phyloP scores from a whole-genome alignment of 2,797 vertebrate genomes.

The Manis pentadactyla region DNA sequence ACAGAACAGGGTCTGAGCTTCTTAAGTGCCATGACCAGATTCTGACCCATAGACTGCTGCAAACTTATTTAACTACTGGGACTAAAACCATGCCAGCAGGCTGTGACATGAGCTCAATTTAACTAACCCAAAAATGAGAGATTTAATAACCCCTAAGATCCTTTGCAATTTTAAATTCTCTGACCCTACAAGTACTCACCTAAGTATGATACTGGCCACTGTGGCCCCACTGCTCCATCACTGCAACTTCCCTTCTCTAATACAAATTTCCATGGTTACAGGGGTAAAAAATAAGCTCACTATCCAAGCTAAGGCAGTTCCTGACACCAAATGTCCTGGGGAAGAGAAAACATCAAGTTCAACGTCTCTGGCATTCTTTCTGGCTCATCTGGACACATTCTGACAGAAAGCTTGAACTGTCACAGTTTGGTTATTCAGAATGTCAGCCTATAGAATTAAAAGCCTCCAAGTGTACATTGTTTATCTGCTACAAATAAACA shows the following conservation, averaged over 20 bases:
- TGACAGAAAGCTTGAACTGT: constrained; percentile 6
- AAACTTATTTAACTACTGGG: background rate
- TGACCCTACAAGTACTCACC: background rate
- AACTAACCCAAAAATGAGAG: background rate
- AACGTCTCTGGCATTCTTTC: background rate
- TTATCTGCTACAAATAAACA: constrained; percentile 25
- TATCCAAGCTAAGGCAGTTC: background rate
- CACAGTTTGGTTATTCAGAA: constrained; percentile 2
- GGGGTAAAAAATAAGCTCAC: constrained; percentile 6
- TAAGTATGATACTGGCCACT: background rate
- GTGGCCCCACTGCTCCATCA: background rate
- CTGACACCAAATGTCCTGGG: background rate
- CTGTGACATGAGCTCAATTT: background rate
- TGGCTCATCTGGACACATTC: background rate
- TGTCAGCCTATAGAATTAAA: background rate
- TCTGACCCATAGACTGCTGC: background rate
- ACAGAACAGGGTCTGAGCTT: background rate
- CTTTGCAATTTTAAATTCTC: background rate
- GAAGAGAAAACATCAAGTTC: constrained; percentile 20
- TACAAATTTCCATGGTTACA: background rate
- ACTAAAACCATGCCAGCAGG: background rate
- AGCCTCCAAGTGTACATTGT: constrained; percentile 1
- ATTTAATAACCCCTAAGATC: background rate
- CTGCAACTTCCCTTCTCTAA: background rate
- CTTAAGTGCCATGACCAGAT: background rate